Evolutionary conservation across 1,140 invertebrate species (phyloP).

Genomic region (Ceratitis capitata): DNA sequence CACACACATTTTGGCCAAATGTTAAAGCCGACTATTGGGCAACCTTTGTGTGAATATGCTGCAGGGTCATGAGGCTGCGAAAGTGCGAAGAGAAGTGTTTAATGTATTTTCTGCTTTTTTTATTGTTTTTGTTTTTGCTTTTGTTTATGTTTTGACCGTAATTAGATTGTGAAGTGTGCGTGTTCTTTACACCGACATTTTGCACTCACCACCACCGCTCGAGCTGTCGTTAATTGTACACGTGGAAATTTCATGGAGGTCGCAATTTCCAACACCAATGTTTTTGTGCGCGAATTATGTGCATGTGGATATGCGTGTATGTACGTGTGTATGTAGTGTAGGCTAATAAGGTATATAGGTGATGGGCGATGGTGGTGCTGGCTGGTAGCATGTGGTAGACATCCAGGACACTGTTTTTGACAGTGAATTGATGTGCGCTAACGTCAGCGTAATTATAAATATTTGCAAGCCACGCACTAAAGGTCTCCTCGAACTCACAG

Average conservation of each 20-base stretch:
- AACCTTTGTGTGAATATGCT: not conserved
- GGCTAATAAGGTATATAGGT: too few species aligned
- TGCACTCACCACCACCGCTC: not conserved
- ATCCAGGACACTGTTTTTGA: not conserved
- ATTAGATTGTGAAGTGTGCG: constrained; percentile 9
- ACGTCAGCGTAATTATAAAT: not conserved
- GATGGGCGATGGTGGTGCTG: not conserved
- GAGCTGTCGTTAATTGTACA: not conserved
- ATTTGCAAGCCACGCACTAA: too few species aligned
- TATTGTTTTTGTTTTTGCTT: too few species aligned
- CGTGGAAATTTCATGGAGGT: not conserved
- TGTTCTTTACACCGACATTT: not conserved
- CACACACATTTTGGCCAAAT: not conserved
- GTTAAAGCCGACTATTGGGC: not conserved
- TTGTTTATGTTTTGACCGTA: not conserved
- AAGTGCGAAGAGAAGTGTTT: not conserved
- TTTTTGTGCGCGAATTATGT: too few species aligned
- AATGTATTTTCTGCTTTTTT: too few species aligned
- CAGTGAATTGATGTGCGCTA: not conserved
- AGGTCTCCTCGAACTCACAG: too few species aligned
- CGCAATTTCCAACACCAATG: not conserved
- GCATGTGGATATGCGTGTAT: not conserved
- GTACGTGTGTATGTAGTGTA: not conserved
- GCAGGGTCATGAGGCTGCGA: not conserved
- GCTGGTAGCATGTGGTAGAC: not conserved